Percentiles rank a stretch among this genome's conserved stretches.
phyloP scores from a whole-genome alignment of 2,797 vertebrate genomes.

The Dendrocincla fuliginosa region DNA sequence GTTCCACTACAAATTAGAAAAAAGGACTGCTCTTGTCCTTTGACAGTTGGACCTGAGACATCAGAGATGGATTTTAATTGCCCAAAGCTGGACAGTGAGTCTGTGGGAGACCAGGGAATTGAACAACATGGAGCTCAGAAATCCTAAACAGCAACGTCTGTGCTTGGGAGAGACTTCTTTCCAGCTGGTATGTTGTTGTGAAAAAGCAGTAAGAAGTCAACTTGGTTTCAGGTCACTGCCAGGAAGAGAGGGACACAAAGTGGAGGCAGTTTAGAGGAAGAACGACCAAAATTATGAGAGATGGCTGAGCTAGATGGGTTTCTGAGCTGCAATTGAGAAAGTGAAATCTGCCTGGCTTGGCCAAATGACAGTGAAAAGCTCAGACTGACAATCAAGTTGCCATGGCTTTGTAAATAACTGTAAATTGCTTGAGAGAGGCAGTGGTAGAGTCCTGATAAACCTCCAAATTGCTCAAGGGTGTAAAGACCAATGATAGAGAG shows the following conservation, averaged over 20 bases:
- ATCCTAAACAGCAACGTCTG: not conserved
- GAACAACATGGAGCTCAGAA: not conserved
- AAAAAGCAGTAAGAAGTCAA: not conserved
- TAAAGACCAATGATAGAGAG: not conserved
- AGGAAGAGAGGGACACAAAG: not conserved
- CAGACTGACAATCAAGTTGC: not conserved
- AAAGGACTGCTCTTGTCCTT: not conserved
- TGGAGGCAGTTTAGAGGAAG: not conserved
- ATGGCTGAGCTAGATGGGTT: not conserved
- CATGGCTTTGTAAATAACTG: not conserved
- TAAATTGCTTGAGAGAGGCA: not conserved
- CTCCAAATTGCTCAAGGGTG: not conserved
- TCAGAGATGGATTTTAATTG: not conserved
- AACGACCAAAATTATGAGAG: conserved; percentile 4
- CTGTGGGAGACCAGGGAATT: not conserved
- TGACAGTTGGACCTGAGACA: not conserved
- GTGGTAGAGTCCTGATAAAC: not conserved
- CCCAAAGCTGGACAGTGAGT: not conserved
- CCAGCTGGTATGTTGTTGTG: not conserved
- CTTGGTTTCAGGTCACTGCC: not conserved
- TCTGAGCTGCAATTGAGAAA: conserved; percentile 8
- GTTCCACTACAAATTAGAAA: not conserved
- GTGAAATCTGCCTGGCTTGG: not conserved
- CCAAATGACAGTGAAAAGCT: not conserved
- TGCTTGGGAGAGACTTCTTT: not conserved